phyloP scores from a whole-genome alignment of 92 coral and sea anemone species.

The Pocillopora meandrina region DNA sequence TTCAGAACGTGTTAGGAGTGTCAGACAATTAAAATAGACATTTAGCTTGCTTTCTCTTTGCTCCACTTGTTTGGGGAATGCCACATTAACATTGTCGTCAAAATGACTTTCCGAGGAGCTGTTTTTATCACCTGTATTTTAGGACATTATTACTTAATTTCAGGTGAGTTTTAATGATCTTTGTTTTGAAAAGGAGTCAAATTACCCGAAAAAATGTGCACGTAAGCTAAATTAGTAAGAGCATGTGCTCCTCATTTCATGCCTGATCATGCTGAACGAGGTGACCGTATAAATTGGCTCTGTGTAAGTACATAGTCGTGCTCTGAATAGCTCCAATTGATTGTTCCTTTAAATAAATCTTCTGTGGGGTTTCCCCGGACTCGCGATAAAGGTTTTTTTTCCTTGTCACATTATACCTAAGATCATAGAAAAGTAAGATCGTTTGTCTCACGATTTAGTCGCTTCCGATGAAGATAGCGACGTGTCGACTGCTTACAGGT shows the following conservation, averaged over 20 bases:
- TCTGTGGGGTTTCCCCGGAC: too few relatives aligned
- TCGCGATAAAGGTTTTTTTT: too few relatives aligned
- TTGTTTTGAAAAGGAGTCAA: not conserved
- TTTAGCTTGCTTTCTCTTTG: not conserved
- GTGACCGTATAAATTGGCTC: too few relatives aligned
- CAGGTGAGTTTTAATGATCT: constrained; percentile 14
- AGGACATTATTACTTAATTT: constrained; percentile 17
- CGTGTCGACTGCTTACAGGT: too few relatives aligned
- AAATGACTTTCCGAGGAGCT: constrained; percentile 8
- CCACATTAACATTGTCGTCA: not conserved
- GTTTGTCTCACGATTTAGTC: too few relatives aligned
- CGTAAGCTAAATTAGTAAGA: not conserved
- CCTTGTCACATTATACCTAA: too few relatives aligned
- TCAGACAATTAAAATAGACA: constrained; percentile 12
- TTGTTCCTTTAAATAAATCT: too few relatives aligned
- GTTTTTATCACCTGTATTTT: not conserved
- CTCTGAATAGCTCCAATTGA: too few relatives aligned
- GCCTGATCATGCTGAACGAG: too few relatives aligned
- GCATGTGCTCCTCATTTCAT: not conserved
- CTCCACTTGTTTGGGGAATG: not conserved
- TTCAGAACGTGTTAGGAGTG: not conserved
- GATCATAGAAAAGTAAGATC: too few relatives aligned
- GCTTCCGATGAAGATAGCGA: too few relatives aligned
- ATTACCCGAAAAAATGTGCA: not conserved
- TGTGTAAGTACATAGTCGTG: too few relatives aligned